These are phyloP conservation scores for Tympanuchus pallidicinctus DNA, from an alignment of 2,113 vertebrate genomes.

Conservation along the genomic window DNA sequence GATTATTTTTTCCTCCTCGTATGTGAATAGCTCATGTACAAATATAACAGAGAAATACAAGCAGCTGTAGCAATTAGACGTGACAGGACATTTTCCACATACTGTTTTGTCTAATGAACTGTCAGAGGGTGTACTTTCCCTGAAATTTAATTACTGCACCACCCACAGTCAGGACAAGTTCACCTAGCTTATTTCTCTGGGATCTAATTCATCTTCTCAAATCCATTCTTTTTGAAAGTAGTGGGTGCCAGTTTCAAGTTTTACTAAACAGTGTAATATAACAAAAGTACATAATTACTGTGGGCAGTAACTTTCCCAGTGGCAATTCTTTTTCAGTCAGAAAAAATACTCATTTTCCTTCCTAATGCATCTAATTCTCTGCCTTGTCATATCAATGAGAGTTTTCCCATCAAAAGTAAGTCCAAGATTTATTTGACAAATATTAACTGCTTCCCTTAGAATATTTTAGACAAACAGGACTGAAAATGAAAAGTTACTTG, in stretches of 20 bases:
- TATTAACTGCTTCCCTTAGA: not conserved
- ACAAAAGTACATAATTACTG: not conserved
- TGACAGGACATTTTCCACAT: constrained; percentile 61
- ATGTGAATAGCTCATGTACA: constrained; percentile 29
- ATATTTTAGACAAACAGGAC: not conserved
- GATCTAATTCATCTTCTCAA: constrained; percentile 41
- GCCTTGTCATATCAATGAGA: not conserved
- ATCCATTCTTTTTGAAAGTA: constrained; percentile 19
- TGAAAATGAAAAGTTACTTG: not conserved
- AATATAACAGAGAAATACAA: constrained; percentile 14
- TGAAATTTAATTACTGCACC: constrained; percentile 58
- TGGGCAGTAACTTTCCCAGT: not conserved
- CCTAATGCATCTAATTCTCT: not conserved
- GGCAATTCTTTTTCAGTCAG: not conserved
- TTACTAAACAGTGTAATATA: not conserved
- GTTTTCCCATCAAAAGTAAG: not conserved
- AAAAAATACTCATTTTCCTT: not conserved
- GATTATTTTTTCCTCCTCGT: constrained; percentile 30
- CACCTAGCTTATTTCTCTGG: not conserved
- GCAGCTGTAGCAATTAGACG: constrained; percentile 47
- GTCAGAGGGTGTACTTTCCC: not conserved
- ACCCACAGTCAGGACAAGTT: constrained; percentile 29
- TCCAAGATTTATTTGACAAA: not conserved
- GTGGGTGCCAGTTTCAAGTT: not conserved
- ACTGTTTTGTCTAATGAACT: constrained; percentile 71